A percentile compares a stretch with the other conserved stretches of the same genome.
Conservation (phyloP, 2,888 invertebrate species). For the Spodoptera littoralis region DNA sequence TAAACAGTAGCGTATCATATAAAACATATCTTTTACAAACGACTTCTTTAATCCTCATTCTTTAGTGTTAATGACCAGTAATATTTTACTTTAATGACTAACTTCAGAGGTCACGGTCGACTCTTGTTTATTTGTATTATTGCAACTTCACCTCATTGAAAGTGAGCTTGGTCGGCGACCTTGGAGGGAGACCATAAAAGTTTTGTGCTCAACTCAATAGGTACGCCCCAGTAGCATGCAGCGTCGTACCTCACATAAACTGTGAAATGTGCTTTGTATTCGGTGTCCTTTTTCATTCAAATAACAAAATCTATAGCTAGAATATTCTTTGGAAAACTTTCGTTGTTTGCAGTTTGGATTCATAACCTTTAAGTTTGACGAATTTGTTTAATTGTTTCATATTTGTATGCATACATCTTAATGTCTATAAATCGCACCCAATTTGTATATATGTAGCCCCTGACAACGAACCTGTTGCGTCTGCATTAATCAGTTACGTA, state of each 20-base stretch:
- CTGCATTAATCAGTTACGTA: slow-evolving; percentile 25
- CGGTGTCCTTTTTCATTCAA: background rate
- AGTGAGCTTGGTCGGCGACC: slow-evolving; percentile 22
- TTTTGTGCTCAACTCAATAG: slow-evolving; percentile 42
- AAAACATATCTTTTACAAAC: slow-evolving; percentile 8
- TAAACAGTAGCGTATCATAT: slow-evolving; percentile 1
- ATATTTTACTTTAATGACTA: slow-evolving; percentile 36
- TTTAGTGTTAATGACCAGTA: slow-evolving; percentile 30
- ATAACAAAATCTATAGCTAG: background rate
- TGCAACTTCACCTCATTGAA: slow-evolving; percentile 28
- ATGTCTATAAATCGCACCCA: too few relatives aligned
- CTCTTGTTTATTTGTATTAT: slow-evolving; percentile 34
- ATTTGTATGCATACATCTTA: too few relatives aligned
- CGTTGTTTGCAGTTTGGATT: too few relatives aligned
- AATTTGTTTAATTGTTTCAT: too few relatives aligned
- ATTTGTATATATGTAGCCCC: background rate
- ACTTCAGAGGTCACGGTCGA: slow-evolving; percentile 35
- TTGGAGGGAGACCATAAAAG: slow-evolving; percentile 36
- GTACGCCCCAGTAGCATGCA: slow-evolving; percentile 5
- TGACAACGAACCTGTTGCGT: slow-evolving; percentile 37
- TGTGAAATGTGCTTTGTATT: slow-evolving; percentile 10
- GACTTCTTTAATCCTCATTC: slow-evolving; percentile 8
- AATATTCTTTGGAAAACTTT: too few relatives aligned
- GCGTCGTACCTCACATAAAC: slow-evolving; percentile 7
- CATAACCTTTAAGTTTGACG: too few relatives aligned